A percentile compares a stretch with the other conserved stretches of the same genome.
phyloP scores from a whole-genome alignment of 2,797 vertebrate species.

The Hoplostethus atlanticus region DNA sequence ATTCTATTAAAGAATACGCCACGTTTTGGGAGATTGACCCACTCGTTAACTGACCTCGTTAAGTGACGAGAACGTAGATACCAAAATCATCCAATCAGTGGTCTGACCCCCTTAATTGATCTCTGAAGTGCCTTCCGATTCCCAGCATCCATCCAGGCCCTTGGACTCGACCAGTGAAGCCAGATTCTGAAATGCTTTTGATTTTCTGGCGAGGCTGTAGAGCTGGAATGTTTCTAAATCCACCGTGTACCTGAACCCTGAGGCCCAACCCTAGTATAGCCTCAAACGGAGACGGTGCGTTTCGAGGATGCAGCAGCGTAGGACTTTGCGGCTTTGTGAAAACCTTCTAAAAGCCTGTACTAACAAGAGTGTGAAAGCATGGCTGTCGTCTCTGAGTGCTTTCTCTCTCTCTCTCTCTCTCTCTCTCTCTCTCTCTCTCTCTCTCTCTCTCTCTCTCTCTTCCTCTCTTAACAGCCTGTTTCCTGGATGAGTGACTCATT shows the following conservation, averaged over 20 bases:
- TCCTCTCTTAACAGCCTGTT: constrained; percentile 57
- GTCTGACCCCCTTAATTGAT: too few relatives aligned
- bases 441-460: constrained; percentile 20
- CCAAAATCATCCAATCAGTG: too few relatives aligned
- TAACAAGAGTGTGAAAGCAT: constrained; percentile 44
- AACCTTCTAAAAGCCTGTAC: constrained; percentile 12
- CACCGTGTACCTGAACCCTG: background rate
- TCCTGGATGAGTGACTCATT: constrained; percentile 30
- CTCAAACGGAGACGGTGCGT: background rate
- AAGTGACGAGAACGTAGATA: too few relatives aligned
- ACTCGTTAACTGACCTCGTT: too few relatives aligned
- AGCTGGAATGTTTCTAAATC: background rate
- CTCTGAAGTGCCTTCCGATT: too few relatives aligned
- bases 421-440: constrained; percentile 23
- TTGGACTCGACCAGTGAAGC: background rate
- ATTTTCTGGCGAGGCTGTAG: background rate
- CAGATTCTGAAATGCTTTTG: background rate
- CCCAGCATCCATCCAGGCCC: too few relatives aligned
- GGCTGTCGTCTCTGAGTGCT: constrained; percentile 14
- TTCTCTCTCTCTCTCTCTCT: constrained; percentile 32
- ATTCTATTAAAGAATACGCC: too few relatives aligned
- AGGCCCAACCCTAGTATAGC: background rate
- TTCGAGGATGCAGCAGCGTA: background rate
- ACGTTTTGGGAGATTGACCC: too few relatives aligned
- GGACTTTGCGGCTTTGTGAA: background rate